A percentile compares a stretch with the other conserved stretches of the same genome.
Evolutionary conservation across 2,888 invertebrate species (phyloP).

Genomic region (Orchesellides sinensis): DNA sequence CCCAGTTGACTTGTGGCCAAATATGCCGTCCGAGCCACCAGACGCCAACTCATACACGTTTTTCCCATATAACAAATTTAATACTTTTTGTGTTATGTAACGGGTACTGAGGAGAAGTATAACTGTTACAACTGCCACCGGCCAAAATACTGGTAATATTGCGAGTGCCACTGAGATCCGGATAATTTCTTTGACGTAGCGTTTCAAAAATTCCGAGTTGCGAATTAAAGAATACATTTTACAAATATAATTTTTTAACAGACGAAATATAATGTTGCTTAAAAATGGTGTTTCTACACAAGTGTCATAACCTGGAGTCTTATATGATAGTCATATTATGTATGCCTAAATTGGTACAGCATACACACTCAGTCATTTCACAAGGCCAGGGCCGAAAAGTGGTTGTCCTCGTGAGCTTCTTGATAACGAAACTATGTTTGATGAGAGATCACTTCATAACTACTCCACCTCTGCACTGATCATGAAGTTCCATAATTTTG

Average conservation of each 20-base stretch:
- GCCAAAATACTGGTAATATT: slow-evolving; percentile 60
- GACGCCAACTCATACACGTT: slow-evolving; percentile 43
- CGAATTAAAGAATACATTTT: not conserved
- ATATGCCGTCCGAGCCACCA: slow-evolving; percentile 49
- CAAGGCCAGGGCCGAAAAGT: not conserved
- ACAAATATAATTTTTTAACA: not conserved
- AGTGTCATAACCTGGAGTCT: not conserved
- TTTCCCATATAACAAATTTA: slow-evolving; percentile 45
- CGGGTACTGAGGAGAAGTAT: slow-evolving; percentile 27
- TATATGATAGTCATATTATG: not conserved
- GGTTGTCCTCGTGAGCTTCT: not conserved
- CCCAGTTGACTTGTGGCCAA: slow-evolving; percentile 50
- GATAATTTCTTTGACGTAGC: slow-evolving; percentile 18
- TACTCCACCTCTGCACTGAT: too few relatives aligned
- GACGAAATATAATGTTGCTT: not conserved
- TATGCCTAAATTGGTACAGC: not conserved
- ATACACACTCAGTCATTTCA: not conserved
- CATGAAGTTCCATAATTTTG: not conserved
- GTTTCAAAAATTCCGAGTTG: not conserved
- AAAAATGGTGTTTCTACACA: too few relatives aligned
- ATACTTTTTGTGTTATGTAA: slow-evolving; percentile 35
- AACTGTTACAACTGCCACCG: slow-evolving; percentile 40
- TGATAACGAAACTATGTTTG: too few relatives aligned
- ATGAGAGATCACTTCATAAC: too few relatives aligned
- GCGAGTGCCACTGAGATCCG: slow-evolving; percentile 40